Evolutionary conservation across 2,888 invertebrate genomes (phyloP), one percentile per base, ranked within the genome.

Genomic region (Amphipoea oculea): DNA sequence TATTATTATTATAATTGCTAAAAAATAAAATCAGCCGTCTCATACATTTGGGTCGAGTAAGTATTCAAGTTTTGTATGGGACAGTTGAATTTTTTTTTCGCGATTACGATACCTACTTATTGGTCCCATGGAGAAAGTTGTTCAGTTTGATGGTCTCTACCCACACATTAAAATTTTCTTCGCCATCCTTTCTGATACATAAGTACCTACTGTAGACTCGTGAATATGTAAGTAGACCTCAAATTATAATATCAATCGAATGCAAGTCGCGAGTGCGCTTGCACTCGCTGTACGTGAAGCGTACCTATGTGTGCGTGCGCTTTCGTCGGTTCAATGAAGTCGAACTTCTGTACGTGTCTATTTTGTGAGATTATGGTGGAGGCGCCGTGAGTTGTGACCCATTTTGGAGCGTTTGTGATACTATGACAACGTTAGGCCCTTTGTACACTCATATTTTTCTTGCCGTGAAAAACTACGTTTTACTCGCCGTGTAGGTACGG

Each of bases 331-430:
- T 20, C 9, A 17, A 45, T 14, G 3, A 12, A 36, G 20, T 7
- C 12, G 51, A 45, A 51, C 67, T 83, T 80, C 67, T 83, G 51
- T 23, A 9, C 0, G 5, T n/a, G 20, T 60, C 7, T 45, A 17
- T 23, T 57, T n/a, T 40, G 23, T 62, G 48, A 88, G 87, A 88
- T 90, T 88, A 91, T 82, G 85, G 88, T 82, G 85, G 88, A 88
- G 86, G 80, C 84, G 20, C 73, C 77, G 57, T 77, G 68, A 69
- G 82, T 82, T 84, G 82, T 88, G 90, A 89, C 90, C 89, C 82
- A 86, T 89, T 91, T 89, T 88, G 75, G 76, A 73, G 54, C 71
- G 60, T 48, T 73, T 79, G 62, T 69, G 65, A 73, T 68, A 82
- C 68, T 73, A 54, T 84, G 77, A 76, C 78, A 63, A 62, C 45